Evolutionary conservation across 2,113 vertebrate genomes (phyloP).

Genomic region (Alectura lathami): DNA sequence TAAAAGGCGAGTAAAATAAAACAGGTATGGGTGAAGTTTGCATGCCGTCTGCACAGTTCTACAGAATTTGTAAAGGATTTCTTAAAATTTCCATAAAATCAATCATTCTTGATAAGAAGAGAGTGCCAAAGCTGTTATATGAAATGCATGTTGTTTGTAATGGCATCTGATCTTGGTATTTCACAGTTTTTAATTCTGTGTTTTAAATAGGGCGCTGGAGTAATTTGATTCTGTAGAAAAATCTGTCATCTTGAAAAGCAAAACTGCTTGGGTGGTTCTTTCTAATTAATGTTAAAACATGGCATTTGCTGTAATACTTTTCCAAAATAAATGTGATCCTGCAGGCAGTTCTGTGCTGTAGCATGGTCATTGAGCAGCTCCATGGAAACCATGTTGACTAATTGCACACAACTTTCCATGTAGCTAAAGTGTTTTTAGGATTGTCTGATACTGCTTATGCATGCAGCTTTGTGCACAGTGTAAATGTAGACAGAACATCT

Average conservation of each 20-base stretch:
- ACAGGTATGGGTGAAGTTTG: neutral
- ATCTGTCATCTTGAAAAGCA: slow-evolving; percentile 39
- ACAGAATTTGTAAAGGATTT: neutral
- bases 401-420: neutral
- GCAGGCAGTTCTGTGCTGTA: neutral
- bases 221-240: slow-evolving; percentile 34
- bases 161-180: slow-evolving; percentile 17
- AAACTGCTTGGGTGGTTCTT: slow-evolving; percentile 11
- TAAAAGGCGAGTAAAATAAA: neutral
- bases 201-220: slow-evolving; percentile 20
- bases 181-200: neutral
- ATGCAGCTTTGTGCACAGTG: neutral
- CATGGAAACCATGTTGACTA: neutral
- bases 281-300: slow-evolving; percentile 41
- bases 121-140: neutral
- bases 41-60: neutral
- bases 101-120: neutral
- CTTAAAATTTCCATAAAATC: neutral
- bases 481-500: neutral
- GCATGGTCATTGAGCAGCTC: neutral
- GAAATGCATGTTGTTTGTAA: neutral
- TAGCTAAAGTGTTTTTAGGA: neutral
- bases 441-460: neutral
- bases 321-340: neutral
- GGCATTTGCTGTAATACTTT: slow-evolving; percentile 21